phyloP scores from a whole-genome alignment of 2,888 invertebrate species.

The Drosophila dives region DNA sequence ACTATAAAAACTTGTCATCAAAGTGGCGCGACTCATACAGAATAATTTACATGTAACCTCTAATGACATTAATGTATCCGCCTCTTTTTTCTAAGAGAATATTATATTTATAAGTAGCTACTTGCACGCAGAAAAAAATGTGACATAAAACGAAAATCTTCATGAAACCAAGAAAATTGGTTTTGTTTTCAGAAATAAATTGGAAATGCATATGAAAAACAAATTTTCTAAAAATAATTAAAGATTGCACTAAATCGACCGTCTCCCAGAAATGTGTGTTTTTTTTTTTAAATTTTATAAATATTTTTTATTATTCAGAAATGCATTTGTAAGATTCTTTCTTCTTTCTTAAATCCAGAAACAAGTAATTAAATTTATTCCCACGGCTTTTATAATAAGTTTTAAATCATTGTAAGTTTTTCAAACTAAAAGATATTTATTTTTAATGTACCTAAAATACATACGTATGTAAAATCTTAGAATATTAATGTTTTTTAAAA shows the following conservation, averaged over 20 bases:
- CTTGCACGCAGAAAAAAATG: background rate
- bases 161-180: background rate
- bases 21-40: background rate
- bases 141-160: background rate
- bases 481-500: too few species aligned
- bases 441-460: too few species aligned
- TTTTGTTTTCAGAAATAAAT: background rate
- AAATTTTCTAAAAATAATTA: background rate
- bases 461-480: too few species aligned
- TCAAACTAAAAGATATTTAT: too few species aligned
- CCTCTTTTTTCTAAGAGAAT: background rate
- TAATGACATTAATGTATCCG: background rate
- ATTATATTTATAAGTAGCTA: background rate
- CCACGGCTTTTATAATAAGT: background rate
- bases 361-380: background rate
- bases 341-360: too few species aligned
- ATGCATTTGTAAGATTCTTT: background rate
- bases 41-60: background rate
- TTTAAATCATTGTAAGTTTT: background rate
- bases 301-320: background rate
- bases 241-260: background rate
- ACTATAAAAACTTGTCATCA: slow-evolving; percentile 24
- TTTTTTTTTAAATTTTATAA: background rate
- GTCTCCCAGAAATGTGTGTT: background rate
- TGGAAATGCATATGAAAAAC: background rate